phyloP scores from a whole-genome alignment of 2,888 invertebrate genomes.

The Mesochorus sp. region DNA sequence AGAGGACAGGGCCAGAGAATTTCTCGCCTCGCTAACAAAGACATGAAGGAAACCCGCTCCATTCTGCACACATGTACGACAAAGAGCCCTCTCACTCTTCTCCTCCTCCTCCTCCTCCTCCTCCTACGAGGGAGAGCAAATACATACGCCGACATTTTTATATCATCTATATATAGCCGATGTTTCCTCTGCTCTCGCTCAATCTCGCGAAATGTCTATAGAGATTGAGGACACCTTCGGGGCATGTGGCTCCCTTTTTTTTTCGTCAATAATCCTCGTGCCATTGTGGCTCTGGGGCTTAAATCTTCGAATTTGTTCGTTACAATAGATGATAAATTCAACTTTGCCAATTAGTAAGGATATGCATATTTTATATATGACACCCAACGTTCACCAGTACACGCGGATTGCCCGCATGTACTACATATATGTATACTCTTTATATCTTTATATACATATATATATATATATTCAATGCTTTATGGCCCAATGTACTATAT shows the following conservation, averaged over 20 bases:
- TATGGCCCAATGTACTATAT: neutral
- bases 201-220: slow-evolving; percentile 10
- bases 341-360: too few relatives aligned
- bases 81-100: slow-evolving; percentile 44
- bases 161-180: neutral
- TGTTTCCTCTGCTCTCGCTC: neutral
- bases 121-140: slow-evolving; percentile 3
- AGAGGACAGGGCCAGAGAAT: slow-evolving; percentile 79
- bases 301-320: too few relatives aligned
- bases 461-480: neutral
- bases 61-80: slow-evolving; percentile 46
- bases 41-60: slow-evolving; percentile 75
- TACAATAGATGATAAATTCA: too few relatives aligned
- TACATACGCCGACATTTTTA: slow-evolving; percentile 1
- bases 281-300: too few relatives aligned
- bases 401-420: too few relatives aligned
- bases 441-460: neutral
- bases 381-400: too few relatives aligned
- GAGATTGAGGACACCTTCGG: slow-evolving; percentile 2
- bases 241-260: neutral
- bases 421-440: neutral
- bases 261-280: slow-evolving; percentile 2
- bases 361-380: too few relatives aligned
- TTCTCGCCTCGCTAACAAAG: slow-evolving; percentile 81
- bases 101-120: slow-evolving; percentile 34